Percentiles rank a stretch among this genome's conserved stretches.
Evolutionary conservation across 2,797 vertebrate species (phyloP).

Genomic region (Salmo trutta): DNA sequence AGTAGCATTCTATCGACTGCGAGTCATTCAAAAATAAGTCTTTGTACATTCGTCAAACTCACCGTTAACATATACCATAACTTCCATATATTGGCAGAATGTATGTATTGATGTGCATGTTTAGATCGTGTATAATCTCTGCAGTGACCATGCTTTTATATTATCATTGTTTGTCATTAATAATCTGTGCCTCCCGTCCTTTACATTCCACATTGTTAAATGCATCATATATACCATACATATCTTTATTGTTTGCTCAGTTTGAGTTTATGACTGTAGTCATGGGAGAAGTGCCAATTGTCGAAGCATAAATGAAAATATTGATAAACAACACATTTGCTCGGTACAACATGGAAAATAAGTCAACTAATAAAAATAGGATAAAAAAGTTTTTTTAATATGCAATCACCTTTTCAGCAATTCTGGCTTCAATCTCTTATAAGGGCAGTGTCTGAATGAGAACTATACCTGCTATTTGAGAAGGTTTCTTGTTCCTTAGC

Average conservation of each 20-base stretch:
- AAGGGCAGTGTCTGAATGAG: conserved; percentile 2
- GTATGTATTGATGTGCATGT: conserved; percentile 6
- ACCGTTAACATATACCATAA: conserved; percentile 29
- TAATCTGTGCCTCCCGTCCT: conserved; percentile 30
- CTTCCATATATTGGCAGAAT: conserved; percentile 27
- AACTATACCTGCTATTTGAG: neutral
- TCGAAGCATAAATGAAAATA: conserved; percentile 26
- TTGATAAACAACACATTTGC: conserved; percentile 30
- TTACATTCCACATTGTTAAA: conserved; percentile 35
- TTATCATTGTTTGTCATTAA: conserved; percentile 10
- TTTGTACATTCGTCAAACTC: conserved; percentile 55
- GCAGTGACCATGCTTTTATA: conserved; percentile 12
- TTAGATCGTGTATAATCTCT: neutral
- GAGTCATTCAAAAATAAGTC: conserved; percentile 53
- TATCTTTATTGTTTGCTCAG: conserved; percentile 16
- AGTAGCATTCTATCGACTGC: conserved; percentile 65
- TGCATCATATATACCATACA: conserved; percentile 9
- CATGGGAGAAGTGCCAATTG: conserved; percentile 48
- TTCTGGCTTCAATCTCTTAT: neutral
- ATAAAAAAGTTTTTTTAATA: neutral
- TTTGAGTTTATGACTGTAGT: conserved; percentile 3
- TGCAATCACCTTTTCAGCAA: conserved; percentile 6
- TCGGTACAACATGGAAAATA: conserved; percentile 1
- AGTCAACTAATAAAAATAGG: neutral
- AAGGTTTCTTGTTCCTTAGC: conserved; percentile 1